Percentiles rank a stretch among this genome's conserved stretches.
These are phyloP conservation scores for Cyclargus thomasi DNA, from an alignment of 1,140 invertebrate species.

Conservation along the genomic window DNA sequence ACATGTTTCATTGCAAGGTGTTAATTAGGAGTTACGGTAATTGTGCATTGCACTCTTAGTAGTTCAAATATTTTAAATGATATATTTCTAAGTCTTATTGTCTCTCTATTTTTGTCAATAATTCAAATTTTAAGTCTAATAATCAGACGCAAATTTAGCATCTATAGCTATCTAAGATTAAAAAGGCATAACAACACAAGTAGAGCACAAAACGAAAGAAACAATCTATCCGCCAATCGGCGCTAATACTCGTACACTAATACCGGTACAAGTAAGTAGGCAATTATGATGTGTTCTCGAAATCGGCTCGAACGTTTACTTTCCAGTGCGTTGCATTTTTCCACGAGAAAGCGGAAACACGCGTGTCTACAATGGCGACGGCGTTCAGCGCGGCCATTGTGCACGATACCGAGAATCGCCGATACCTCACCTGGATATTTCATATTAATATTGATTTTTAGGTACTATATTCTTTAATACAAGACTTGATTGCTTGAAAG, in stretches of 20 bases:
- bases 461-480: neutral
- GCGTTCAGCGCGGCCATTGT: constrained; percentile 38
- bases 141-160: neutral
- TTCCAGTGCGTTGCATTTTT: constrained; percentile 71
- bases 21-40: neutral
- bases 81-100: no score
- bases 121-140: neutral
- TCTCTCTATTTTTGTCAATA: no score
- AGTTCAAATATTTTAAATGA: no score
- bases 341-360: constrained; percentile 72
- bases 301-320: constrained; percentile 60
- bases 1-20: neutral
- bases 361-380: constrained; percentile 44
- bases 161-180: neutral
- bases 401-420: constrained; percentile 59
- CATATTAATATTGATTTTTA: neutral
- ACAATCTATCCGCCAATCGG: neutral
- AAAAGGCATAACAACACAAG: neutral
- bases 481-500: no score
- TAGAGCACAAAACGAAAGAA: neutral
- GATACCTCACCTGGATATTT: constrained; percentile 16
- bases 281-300: constrained; percentile 50
- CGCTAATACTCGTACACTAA: neutral
- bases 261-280: constrained; percentile 26
- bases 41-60: neutral